phyloP scores from a whole-genome alignment of 1,140 invertebrate genomes.

The Notospermus geniculatus region DNA sequence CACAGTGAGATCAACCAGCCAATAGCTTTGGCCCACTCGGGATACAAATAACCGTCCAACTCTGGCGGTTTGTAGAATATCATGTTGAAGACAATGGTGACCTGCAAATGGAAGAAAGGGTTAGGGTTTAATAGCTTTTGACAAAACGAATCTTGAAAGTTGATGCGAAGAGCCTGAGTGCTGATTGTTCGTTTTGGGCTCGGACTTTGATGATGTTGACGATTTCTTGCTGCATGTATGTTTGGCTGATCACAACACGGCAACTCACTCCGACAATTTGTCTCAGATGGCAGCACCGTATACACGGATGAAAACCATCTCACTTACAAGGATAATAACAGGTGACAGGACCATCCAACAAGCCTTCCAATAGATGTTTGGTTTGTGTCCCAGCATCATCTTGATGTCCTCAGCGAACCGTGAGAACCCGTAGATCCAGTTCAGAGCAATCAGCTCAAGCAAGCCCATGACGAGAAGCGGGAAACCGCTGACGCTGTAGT shows the following conservation, averaged over 20 bases:
- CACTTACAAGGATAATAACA: conserved; percentile 62
- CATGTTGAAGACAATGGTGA: conserved; percentile 79
- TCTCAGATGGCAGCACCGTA: too few species aligned
- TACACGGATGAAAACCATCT: conserved; percentile 14
- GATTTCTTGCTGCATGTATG: not conserved
- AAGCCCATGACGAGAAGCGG: conserved; percentile 74
- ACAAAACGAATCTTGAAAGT: conserved; percentile 12
- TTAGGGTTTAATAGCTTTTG: too few species aligned
- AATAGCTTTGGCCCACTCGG: conserved; percentile 73
- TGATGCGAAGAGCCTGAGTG: too few species aligned
- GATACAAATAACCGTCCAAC: conserved; percentile 64
- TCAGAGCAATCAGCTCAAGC: conserved; percentile 73
- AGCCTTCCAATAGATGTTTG: conserved; percentile 63
- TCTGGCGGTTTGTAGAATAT: conserved; percentile 65
- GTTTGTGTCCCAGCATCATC: conserved; percentile 66
- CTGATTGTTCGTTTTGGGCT: too few species aligned
- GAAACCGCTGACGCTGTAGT: conserved; percentile 83
- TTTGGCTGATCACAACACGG: not conserved
- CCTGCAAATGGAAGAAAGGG: too few species aligned
- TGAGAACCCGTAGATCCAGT: conserved; percentile 70
- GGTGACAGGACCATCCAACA: conserved; percentile 67
- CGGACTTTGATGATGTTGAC: not conserved
- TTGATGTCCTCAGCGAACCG: conserved; percentile 65
- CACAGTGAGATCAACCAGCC: conserved; percentile 68
- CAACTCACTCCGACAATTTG: not conserved